These are phyloP conservation scores for Psilopsiagon aurifrons DNA, from an alignment of 2,113 vertebrate species.

Conservation along the genomic window DNA sequence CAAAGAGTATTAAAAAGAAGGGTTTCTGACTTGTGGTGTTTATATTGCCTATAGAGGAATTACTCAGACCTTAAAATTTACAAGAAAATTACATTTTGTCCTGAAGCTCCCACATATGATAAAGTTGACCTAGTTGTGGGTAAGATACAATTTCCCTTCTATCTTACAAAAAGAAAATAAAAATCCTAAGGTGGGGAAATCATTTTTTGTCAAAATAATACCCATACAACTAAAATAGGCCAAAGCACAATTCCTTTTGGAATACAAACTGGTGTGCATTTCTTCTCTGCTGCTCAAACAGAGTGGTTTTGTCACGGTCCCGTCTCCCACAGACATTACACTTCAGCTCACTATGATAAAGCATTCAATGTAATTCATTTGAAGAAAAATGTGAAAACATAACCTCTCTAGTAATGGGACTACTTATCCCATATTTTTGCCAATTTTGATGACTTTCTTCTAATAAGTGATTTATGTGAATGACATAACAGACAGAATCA, in stretches of 20 bases:
- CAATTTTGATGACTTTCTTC: neutral
- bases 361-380: neutral
- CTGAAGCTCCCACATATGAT: neutral
- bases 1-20: neutral
- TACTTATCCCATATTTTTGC: neutral
- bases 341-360: neutral
- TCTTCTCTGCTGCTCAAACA: fast-evolving
- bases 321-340: neutral
- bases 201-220: neutral
- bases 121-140: neutral
- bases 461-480: neutral
- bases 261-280: neutral
- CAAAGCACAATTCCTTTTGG: neutral
- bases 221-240: neutral
- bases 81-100: neutral
- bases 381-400: neutral
- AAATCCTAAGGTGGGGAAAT: neutral
- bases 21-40: neutral
- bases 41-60: neutral
- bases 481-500: neutral
- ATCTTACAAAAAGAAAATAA: neutral
- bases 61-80: neutral
- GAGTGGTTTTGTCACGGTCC: fast-evolving
- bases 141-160: neutral
- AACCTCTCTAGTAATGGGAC: neutral